Evolutionary conservation across 1,140 invertebrate species (phyloP).

Genomic region (Hyphantria cunea): DNA sequence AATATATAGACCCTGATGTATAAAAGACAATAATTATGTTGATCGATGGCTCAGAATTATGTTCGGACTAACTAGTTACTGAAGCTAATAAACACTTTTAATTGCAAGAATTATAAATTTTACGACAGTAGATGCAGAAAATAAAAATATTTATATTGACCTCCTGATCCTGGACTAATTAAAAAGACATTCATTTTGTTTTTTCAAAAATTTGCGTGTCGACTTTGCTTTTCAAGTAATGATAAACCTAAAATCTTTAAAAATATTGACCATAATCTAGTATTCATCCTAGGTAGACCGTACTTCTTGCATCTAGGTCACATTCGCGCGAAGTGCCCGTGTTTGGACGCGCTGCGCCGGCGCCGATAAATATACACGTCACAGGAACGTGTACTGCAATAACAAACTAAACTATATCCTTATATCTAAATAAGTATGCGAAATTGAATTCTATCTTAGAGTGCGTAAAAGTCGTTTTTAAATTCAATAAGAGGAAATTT

Average conservation of each 20-base stretch:
- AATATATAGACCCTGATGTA: too few relatives aligned
- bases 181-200: too few relatives aligned
- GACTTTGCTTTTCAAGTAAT: too few relatives aligned
- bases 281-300: constrained; percentile 41
- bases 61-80: too few relatives aligned
- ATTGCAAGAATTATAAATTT: too few relatives aligned
- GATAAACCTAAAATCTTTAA: neutral
- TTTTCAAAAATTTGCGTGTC: too few relatives aligned
- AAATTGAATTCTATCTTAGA: constrained; percentile 2
- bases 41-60: too few relatives aligned
- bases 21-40: too few relatives aligned
- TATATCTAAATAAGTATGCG: constrained; percentile 20
- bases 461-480: neutral
- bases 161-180: too few relatives aligned
- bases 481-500: neutral
- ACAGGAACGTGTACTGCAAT: constrained; percentile 53
- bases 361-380: constrained; percentile 73
- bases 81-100: too few relatives aligned
- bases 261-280: neutral
- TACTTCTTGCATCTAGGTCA: constrained; percentile 63
- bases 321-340: constrained; percentile 67
- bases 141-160: too few relatives aligned
- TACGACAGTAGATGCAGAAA: too few relatives aligned
- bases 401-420: constrained; percentile 30
- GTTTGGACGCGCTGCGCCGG: constrained; percentile 61